Base-by-base conservation (phyloP, 2,113 vertebrate species). In the Stigmatopora nigra region DNA sequence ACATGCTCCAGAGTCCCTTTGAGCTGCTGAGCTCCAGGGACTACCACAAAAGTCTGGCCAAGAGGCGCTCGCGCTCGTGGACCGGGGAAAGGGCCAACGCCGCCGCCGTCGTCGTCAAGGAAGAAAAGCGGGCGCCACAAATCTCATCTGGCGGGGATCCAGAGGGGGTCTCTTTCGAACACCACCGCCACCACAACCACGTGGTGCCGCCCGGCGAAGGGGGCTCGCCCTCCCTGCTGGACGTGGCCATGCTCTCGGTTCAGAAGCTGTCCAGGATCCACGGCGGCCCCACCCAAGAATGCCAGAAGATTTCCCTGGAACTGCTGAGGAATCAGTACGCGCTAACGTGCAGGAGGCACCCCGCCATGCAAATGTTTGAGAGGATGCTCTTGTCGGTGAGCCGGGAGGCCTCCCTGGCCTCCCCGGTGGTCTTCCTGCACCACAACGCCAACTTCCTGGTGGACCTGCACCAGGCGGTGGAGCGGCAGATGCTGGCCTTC, bases 1-100 rank as follows among this genome's bases (percentile, higher is more conserved):
- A 72, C 63, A 75, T 91, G 48, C 88, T 91, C 60, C 88, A 86
- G 53, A 89, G 70, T 78, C 88, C 87, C 0, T 92, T 92, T 77
- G 82, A 89, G 53, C 78, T 91, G 60, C 64, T 82, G 70, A 13
- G 77, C 71, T 72, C 57, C 14, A 53, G 67, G 38, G 49, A 9
- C 1, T 0, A 65, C 80, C 3, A 31, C 13, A 56, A 31, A 12
- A 45, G 38, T 1, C 20, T 22, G 6, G 65, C 20, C 0, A 88
- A 71, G 67, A 91, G 87, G 70, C 82, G 70, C 1, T 20, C 68
- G 61, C 88, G 69, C 69, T 73, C 66, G 0, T 3, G 3, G 1
- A 48, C 4, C 46, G 31, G 46, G 10, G 69, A 73, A 20, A 79
- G 78, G 20, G 65, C 67, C 2, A 36, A 6, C n/a, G n/a, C n/a